Evolutionary conservation across 1,140 invertebrate genomes (phyloP).

Genomic region (Euborellia annulipes): DNA sequence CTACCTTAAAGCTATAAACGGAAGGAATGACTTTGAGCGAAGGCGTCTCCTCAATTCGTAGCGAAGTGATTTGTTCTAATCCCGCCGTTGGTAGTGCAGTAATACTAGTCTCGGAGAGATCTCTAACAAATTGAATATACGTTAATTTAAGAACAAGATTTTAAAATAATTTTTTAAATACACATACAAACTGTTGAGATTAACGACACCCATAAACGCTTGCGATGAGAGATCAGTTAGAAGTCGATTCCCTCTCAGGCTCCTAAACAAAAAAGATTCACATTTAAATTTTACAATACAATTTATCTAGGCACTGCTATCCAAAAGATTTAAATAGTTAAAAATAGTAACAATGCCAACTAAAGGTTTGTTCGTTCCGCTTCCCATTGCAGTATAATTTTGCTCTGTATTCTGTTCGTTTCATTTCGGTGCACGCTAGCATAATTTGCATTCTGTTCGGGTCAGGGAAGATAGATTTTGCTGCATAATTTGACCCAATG

Average conservation of each 20-base stretch:
- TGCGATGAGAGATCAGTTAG: slow-evolving; percentile 39
- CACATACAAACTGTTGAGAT: slow-evolving; percentile 44
- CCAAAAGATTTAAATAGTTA: too few relatives aligned
- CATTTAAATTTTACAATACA: too few relatives aligned
- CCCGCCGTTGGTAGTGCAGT: slow-evolving; percentile 52
- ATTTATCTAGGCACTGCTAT: too few relatives aligned
- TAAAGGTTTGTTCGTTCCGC: too few relatives aligned
- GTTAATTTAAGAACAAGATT: background rate
- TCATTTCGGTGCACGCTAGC: too few relatives aligned
- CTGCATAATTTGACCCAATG: too few relatives aligned
- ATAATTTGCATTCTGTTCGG: too few relatives aligned
- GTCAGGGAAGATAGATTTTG: too few relatives aligned
- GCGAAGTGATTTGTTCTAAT: slow-evolving; percentile 47
- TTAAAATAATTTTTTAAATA: background rate
- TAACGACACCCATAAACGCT: slow-evolving; percentile 46
- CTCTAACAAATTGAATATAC: slow-evolving; percentile 28
- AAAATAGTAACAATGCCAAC: too few relatives aligned
- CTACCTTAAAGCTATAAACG: slow-evolving; percentile 58
- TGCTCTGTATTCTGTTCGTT: too few relatives aligned
- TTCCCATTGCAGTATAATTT: too few relatives aligned
- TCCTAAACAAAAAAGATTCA: slow-evolving; percentile 31
- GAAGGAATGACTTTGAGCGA: slow-evolving; percentile 66
- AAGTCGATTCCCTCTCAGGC: slow-evolving; percentile 45
- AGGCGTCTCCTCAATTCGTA: slow-evolving; percentile 52
- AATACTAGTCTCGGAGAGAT: slow-evolving; percentile 59